These are phyloP conservation scores for Sphaerolaimus hirsutus DNA, from an alignment of 2,888 invertebrate genomes.

Conservation along the genomic window DNA sequence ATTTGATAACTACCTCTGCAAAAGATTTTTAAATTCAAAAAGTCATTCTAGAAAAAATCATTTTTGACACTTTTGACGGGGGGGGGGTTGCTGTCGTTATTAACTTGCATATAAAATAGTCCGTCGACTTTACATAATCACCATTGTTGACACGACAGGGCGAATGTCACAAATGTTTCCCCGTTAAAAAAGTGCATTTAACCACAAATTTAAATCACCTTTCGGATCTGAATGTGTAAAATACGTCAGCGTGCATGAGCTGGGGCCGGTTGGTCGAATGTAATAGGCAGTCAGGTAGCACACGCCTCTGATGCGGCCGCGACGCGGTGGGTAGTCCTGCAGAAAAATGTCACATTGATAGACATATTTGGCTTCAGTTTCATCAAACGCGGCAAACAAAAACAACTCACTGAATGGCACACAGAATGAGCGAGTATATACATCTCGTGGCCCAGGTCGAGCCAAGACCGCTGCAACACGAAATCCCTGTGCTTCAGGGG, in stretches of 20 bases:
- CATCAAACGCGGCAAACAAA: neutral
- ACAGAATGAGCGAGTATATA: slow-evolving; percentile 71
- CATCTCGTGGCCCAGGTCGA: slow-evolving; percentile 59
- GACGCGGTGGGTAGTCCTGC: slow-evolving; percentile 47
- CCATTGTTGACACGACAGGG: no score
- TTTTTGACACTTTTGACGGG: no score
- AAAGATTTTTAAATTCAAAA: no score
- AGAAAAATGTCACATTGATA: neutral
- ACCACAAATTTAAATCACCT: slow-evolving; percentile 35
- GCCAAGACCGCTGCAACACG: slow-evolving; percentile 69
- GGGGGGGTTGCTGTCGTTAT: no score
- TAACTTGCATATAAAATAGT: no score
- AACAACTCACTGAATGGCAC: slow-evolving; percentile 44
- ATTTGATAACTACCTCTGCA: no score
- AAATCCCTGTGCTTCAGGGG: slow-evolving; percentile 42
- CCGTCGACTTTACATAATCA: no score
- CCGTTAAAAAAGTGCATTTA: no score
- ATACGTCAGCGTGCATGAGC: slow-evolving; percentile 55
- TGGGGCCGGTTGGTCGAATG: slow-evolving; percentile 36
- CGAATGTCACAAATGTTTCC: no score
- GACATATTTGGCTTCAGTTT: neutral
- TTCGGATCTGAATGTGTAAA: slow-evolving; percentile 68
- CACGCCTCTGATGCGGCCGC: slow-evolving; percentile 47
- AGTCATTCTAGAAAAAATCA: no score
- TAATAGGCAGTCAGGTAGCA: slow-evolving; percentile 41